Conservation (phyloP, 1,140 invertebrate species). For the Drosophila ogumai region DNA sequence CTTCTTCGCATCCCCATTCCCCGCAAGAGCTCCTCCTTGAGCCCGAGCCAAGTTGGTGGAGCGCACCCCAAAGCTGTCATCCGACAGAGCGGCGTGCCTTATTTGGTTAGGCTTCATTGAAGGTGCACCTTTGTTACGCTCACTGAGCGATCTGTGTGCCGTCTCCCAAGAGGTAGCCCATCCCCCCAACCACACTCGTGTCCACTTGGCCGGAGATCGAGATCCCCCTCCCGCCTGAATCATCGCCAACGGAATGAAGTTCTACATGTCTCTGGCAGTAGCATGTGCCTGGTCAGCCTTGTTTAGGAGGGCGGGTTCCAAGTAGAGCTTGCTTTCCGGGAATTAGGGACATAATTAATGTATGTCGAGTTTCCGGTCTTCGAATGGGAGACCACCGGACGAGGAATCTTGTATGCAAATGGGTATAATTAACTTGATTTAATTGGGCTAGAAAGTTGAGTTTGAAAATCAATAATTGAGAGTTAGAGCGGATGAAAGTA, state of each 20-base stretch:
- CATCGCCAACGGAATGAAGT: constrained; percentile 42
- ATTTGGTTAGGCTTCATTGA: constrained; percentile 85
- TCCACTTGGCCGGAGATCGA: constrained; percentile 2
- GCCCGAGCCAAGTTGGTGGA: constrained; percentile 35
- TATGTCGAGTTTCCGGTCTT: constrained; percentile 49
- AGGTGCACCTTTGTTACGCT: constrained; percentile 85
- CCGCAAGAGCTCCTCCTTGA: constrained; percentile 6
- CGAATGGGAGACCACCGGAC: constrained; percentile 8
- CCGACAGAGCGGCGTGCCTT: constrained; percentile 66
- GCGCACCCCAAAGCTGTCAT: constrained; percentile 77
- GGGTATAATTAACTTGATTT: constrained; percentile 4
- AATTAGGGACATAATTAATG: constrained; percentile 70
- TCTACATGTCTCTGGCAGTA: constrained; percentile 39
- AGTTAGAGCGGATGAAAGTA: background rate
- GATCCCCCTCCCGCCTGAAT: constrained; percentile 39
- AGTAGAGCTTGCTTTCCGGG: constrained; percentile 52
- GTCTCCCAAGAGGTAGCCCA: constrained; percentile 26
- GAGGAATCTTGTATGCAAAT: constrained; percentile 16
- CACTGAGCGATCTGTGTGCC: constrained; percentile 74
- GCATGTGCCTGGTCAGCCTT: constrained; percentile 51
- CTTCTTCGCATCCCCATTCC: background rate
- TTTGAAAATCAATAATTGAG: background rate
- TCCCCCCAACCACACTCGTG: constrained; percentile 4
- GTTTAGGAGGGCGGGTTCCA: background rate
- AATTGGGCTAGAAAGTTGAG: background rate